These are phyloP conservation scores for Caenorhabditis angaria DNA, from an alignment of 2,888 invertebrate genomes.

Conservation along the genomic window DNA sequence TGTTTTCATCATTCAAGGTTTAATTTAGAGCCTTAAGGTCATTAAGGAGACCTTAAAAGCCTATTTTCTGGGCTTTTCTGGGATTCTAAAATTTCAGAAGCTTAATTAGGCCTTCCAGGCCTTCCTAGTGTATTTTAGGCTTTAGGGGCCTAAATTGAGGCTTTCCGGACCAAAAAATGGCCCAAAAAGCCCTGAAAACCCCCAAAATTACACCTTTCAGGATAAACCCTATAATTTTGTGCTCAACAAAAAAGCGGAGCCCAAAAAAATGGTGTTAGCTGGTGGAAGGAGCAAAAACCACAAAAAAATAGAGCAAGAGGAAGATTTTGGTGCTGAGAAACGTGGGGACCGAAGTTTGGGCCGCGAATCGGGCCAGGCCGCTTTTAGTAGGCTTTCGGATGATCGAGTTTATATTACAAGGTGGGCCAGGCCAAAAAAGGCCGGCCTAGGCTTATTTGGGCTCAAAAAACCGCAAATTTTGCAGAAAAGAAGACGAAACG, in stretches of 20 bases:
- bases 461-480: neutral
- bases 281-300: neutral
- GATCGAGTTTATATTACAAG: constrained; percentile 39
- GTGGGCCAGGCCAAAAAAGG: neutral
- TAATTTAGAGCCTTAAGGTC: too few relatives aligned
- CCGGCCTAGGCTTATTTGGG: neutral
- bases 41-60: too few relatives aligned
- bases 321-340: constrained; percentile 13
- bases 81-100: too few relatives aligned
- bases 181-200: neutral
- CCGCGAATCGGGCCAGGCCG: constrained; percentile 12
- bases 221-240: neutral
- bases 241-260: neutral
- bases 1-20: too few relatives aligned
- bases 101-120: too few relatives aligned
- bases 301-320: neutral
- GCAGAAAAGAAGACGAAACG: constrained; percentile 25
- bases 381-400: constrained; percentile 36
- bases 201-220: neutral
- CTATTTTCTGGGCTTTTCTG: too few relatives aligned
- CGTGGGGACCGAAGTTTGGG: constrained; percentile 25
- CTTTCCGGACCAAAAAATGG: neutral
- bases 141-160: too few relatives aligned
- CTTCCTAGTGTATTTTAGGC: too few relatives aligned
- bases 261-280: neutral